phyloP scores from a whole-genome alignment of 2,113 vertebrate species.

The Forbesichthys papilliferus region DNA sequence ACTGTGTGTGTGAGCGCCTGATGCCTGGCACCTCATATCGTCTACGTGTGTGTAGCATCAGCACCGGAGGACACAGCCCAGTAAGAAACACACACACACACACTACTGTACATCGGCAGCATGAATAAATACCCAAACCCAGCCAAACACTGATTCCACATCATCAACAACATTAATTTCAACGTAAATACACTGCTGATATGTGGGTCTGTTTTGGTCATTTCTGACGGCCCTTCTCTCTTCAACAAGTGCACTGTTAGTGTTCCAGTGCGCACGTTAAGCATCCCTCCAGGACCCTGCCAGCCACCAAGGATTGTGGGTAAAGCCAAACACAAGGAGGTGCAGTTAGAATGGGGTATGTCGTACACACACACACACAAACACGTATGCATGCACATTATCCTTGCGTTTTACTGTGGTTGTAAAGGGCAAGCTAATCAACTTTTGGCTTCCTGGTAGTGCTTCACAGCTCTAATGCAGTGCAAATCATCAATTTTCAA shows the following conservation, averaged over 20 bases:
- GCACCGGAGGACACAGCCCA: constrained; percentile 94
- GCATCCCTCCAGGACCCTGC: constrained; percentile 88
- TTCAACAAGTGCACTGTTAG: constrained; percentile 85
- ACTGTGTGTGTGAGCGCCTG: constrained; percentile 87
- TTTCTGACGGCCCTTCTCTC: constrained; percentile 4
- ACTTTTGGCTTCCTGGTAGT: constrained; percentile 28
- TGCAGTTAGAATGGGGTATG: constrained; percentile 95
- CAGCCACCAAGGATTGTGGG: constrained; percentile 85
- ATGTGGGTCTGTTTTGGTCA: neutral
- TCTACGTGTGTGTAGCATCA: constrained; percentile 92
- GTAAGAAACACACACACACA: constrained; percentile 58
- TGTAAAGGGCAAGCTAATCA: constrained; percentile 23
- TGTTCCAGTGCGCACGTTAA: constrained; percentile 86
- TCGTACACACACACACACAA: neutral
- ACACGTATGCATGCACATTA: neutral
- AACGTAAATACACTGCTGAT: constrained; percentile 1
- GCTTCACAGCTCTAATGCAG: constrained; percentile 36
- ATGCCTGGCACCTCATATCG: constrained; percentile 90
- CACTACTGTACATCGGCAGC: neutral
- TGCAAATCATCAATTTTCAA: constrained; percentile 38
- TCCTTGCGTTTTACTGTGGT: neutral
- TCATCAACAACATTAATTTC: neutral
- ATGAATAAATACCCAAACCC: neutral
- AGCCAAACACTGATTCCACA: no score
- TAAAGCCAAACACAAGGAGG: constrained; percentile 94